Evolutionary conservation across 2,797 vertebrate genomes (phyloP), one percentile per base, ranked within the genome.

Genomic region (Antrozous pallidus): DNA sequence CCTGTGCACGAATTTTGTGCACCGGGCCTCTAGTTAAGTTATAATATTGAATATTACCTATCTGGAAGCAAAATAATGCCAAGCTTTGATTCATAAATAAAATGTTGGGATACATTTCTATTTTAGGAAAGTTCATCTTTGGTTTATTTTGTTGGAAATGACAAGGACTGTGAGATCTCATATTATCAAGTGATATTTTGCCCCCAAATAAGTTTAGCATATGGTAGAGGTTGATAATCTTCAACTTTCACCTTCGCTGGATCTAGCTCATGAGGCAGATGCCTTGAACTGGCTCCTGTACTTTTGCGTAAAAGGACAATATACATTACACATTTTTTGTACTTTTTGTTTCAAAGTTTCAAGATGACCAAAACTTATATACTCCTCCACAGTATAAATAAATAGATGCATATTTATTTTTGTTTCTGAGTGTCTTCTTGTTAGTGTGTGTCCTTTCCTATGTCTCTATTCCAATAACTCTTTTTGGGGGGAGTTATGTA

Each of bases 51-150:
- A 87, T 77, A 38, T 11, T 78, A 33, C 42, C 49, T 96, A 38
- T 88, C 81, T 70, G 47, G 38, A 93, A 84, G 26, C 80, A 91
- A 94, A 87, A 49, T 91, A 79, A 83, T 79, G n/a, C 40, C 79
- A 56, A 89, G 28, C 67, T 70, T 61, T 81, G 73, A 89, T 93
- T 91, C 77, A 70, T 94, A 33, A 88, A 90, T 94, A 86, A 88
- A 70, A 79, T 96, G 49, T 93, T 90, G 82, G 73, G 69, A 91
- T 93, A 63, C 61, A 56, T 90, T 97, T 95, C 90, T 95, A 16
- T 93, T 93, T 95, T 90, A 94, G 85, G 91, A 56, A 45, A 85
- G n/a, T 87, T 95, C 51, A 45, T 65, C 49, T 92, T 90, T 80
- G 38, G 26, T 6, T 91, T 90, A 42, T 88, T 93, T 81, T 26